Conservation (phyloP, 2,113 vertebrate genomes). For the Toxotes jaculatrix region DNA sequence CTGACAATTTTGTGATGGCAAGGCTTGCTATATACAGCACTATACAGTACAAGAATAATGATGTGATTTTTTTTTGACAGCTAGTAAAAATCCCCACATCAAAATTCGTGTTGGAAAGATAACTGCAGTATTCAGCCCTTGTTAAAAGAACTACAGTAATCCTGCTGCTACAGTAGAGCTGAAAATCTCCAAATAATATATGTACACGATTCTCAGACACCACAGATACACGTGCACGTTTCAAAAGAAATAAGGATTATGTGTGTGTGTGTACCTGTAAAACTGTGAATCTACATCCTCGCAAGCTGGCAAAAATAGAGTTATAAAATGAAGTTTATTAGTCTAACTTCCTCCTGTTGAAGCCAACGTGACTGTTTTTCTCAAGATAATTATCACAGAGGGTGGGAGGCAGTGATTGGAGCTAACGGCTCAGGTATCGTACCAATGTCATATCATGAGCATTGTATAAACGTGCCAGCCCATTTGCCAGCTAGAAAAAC, state of each 20-base stretch:
- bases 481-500: slow-evolving; percentile 9
- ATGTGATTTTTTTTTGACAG: neutral
- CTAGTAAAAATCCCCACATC: neutral
- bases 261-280: neutral
- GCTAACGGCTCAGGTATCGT: neutral
- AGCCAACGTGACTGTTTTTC: slow-evolving; percentile 4
- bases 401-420: slow-evolving; percentile 12
- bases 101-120: slow-evolving; percentile 4
- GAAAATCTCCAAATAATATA: neutral
- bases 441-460: neutral
- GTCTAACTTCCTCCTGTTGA: neutral
- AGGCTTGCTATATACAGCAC: slow-evolving; percentile 5
- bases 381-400: slow-evolving; percentile 20
- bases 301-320: neutral
- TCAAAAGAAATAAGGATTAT: neutral
- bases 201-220: neutral
- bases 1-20: slow-evolving; percentile 26
- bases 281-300: neutral
- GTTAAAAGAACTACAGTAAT: neutral
- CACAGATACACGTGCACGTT: neutral
- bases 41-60: slow-evolving; percentile 7
- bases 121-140: neutral
- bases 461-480: neutral
- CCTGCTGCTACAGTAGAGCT: neutral
- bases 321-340: neutral